Evolutionary conservation across 2,113 vertebrate species (phyloP).

Genomic region (Clarias magur): DNA sequence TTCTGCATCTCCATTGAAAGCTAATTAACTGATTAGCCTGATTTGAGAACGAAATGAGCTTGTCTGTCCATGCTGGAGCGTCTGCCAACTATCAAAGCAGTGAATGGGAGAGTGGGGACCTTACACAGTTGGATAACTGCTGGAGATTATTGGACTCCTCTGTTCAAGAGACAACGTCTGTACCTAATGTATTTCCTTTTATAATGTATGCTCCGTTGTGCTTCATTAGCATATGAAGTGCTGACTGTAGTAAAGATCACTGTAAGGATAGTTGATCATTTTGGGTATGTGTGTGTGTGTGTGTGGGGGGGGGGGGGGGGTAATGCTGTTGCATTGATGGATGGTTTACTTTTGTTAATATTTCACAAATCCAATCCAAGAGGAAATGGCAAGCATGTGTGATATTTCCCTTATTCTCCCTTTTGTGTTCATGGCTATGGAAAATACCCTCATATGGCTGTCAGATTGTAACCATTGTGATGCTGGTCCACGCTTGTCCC

Average conservation of each 20-base stretch:
- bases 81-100: constrained; percentile 43
- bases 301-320: too few species aligned
- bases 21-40: constrained; percentile 56
- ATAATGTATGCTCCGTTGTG: neutral
- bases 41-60: constrained; percentile 37
- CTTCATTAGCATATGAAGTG: constrained; percentile 24
- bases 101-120: constrained; percentile 7
- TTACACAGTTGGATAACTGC: constrained; percentile 15
- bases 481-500: constrained; percentile 44
- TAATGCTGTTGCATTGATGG: neutral
- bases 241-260: neutral
- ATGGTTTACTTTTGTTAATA: neutral
- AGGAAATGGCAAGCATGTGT: neutral
- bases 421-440: neutral
- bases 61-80: constrained; percentile 9
- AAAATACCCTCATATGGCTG: neutral
- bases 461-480: constrained; percentile 32
- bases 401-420: neutral
- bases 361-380: neutral
- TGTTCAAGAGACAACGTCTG: neutral
- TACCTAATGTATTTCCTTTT: neutral
- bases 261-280: neutral
- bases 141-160: constrained; percentile 31
- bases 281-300: too few species aligned
- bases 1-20: constrained; percentile 49